Base-by-base conservation (phyloP, 2,888 invertebrate genomes). In the Andrena marginata region DNA sequence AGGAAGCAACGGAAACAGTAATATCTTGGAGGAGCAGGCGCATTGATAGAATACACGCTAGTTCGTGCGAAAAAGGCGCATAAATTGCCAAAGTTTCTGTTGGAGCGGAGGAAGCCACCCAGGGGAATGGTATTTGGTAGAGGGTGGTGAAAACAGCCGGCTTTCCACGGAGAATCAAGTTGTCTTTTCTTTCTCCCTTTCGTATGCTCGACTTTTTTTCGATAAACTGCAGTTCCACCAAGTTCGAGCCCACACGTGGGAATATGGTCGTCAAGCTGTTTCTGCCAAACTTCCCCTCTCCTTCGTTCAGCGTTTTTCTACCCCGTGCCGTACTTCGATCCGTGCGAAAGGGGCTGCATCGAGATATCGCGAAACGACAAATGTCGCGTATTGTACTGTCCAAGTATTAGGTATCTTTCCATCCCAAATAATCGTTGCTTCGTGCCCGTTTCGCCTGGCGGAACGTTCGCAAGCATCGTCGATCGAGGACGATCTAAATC, bases 31-130 rank as follows among this genome's bases (percentile, higher is more conserved):
- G 29, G 42, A 59, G 35, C 42, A 23, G 26, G 31, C 20, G 13
- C 90, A 90, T 90, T 89, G 91, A 90, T 89, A 88, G 89, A 89
- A 90, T 89, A 87, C 82, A 89, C 87, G 89, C 85, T 80, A 77
- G 77, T 75, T 75, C 62, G 48, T 74, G 84, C 63, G 85, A 89
- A 91, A 89, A 90, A 91, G 89, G 84, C 89, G 87, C n/a, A 54
- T 54, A 54, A 23, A 54, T 54, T 89, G 87, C 70, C 87, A 81
- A 91, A 92, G 84, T 92, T 92, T 84, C 85, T 86, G 87, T 71
- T 68, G 72, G 69, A 85, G 71, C 77, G 83, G 77, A 79, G 76
- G 83, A 82, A 84, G 69, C 77, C 77, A 78, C 49, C 69, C 72
- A 59, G 48, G 65, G 74, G 77, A 77, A 80, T 60, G 77, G 35